Conservation (phyloP, 2,113 vertebrate genomes). For the Psittacara wagleri region DNA sequence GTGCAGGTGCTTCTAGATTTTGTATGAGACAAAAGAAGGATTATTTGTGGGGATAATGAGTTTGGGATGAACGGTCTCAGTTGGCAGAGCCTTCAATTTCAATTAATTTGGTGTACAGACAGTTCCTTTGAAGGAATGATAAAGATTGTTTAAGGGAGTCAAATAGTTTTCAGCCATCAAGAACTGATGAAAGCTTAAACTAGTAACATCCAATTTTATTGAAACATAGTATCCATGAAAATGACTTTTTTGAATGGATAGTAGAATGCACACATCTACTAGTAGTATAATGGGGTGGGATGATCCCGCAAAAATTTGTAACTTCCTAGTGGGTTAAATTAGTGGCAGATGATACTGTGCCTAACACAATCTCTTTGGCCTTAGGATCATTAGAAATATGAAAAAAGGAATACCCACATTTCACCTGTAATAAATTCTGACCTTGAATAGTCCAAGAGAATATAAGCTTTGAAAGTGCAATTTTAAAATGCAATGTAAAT, state of each 20-base stretch:
- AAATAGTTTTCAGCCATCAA: neutral
- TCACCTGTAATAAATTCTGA: neutral
- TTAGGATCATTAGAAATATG: neutral
- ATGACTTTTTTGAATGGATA: neutral
- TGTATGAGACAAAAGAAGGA: neutral
- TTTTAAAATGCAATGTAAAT: neutral
- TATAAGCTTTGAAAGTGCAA: neutral
- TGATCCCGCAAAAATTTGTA: neutral
- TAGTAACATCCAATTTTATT: neutral
- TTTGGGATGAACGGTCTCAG: neutral
- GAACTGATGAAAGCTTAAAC: neutral
- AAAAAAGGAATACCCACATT: neutral
- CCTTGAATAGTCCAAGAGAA: neutral
- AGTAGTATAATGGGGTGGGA: neutral
- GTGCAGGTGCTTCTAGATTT: neutral
- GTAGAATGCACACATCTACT: neutral
- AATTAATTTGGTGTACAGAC: neutral
- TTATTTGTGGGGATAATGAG: neutral
- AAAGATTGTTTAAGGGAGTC: neutral
- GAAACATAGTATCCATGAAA: neutral
- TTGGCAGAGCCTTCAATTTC: neutral
- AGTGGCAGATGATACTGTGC: neutral
- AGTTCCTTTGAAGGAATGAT: neutral
- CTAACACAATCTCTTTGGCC: neutral
- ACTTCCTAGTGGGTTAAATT: neutral